A percentile compares a stretch with the other conserved stretches of the same genome.
Conservation (phyloP, 1,140 invertebrate genomes). For the Rhopalosiphum padi region DNA sequence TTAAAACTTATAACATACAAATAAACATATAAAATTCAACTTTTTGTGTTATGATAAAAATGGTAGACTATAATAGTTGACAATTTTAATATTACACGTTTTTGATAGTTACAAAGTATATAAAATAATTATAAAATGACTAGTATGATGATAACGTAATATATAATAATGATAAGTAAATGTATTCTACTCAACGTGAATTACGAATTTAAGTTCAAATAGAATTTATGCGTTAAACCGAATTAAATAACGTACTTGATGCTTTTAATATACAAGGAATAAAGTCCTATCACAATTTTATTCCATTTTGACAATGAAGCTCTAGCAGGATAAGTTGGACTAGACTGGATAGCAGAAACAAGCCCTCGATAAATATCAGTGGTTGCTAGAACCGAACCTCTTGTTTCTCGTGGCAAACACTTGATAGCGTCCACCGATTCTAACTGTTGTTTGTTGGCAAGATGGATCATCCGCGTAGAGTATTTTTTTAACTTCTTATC, state of each 20-base stretch:
- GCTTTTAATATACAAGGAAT: constrained; percentile 23
- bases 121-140: too few relatives aligned
- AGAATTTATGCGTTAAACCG: too few relatives aligned
- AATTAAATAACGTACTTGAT: neutral
- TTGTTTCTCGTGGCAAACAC: neutral
- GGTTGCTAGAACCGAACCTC: neutral
- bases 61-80: too few relatives aligned
- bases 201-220: too few relatives aligned
- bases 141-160: too few relatives aligned
- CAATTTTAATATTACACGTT: too few relatives aligned
- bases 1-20: too few relatives aligned
- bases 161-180: too few relatives aligned
- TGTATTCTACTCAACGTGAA: too few relatives aligned
- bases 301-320: constrained; percentile 19
- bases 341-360: neutral
- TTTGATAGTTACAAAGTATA: too few relatives aligned
- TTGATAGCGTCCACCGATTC: neutral
- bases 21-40: too few relatives aligned
- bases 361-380: neutral
- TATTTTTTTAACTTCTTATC: neutral
- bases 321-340: neutral
- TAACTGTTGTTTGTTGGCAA: neutral
- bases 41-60: too few relatives aligned
- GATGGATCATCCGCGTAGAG: neutral
- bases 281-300: neutral